Evolutionary conservation across 2,113 vertebrate genomes (phyloP).

Genomic region (Stigmatopora nigra): DNA sequence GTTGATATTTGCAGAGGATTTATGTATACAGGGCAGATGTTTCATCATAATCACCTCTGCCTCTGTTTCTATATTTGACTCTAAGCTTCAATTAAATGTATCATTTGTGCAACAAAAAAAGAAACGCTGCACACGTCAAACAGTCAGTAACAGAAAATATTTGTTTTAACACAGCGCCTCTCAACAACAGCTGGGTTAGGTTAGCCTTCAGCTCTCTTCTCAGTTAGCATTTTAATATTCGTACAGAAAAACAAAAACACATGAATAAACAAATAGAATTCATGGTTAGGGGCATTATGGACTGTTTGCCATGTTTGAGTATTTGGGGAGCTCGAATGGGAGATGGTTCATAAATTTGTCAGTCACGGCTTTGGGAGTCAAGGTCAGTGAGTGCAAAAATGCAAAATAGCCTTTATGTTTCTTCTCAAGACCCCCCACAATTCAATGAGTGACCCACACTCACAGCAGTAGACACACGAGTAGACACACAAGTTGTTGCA

Average conservation of each 20-base stretch:
- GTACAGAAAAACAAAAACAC: conserved; percentile 4
- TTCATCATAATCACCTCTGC: conserved; percentile 20
- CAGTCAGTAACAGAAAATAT: conserved; percentile 10
- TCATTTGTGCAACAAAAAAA: conserved; percentile 8
- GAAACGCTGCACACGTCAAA: conserved; percentile 3
- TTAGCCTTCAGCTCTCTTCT: conserved; percentile 2
- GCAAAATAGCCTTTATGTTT: conserved; percentile 15
- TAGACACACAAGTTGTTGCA: conserved; percentile 21
- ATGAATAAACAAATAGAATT: background rate
- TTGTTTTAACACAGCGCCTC: background rate
- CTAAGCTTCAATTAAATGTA: conserved; percentile 18
- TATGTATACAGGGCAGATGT: conserved; percentile 26
- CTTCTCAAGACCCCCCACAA: conserved; percentile 46
- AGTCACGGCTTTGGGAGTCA: conserved; percentile 37
- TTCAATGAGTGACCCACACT: conserved; percentile 51
- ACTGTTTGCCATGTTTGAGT: conserved; percentile 7
- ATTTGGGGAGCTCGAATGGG: conserved; percentile 22
- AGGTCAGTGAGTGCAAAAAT: conserved; percentile 37
- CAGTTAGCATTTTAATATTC: conserved; percentile 4
- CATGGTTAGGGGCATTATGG: conserved; percentile 6
- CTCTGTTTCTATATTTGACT: conserved; percentile 7
- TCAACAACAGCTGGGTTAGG: conserved; percentile 2
- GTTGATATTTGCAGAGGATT: conserved; percentile 27
- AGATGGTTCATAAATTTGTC: conserved; percentile 16
- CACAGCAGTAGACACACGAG: conserved; percentile 25